These are phyloP conservation scores for Antheraea assamensis DNA, from an alignment of 2,888 invertebrate species.

Conservation along the genomic window DNA sequence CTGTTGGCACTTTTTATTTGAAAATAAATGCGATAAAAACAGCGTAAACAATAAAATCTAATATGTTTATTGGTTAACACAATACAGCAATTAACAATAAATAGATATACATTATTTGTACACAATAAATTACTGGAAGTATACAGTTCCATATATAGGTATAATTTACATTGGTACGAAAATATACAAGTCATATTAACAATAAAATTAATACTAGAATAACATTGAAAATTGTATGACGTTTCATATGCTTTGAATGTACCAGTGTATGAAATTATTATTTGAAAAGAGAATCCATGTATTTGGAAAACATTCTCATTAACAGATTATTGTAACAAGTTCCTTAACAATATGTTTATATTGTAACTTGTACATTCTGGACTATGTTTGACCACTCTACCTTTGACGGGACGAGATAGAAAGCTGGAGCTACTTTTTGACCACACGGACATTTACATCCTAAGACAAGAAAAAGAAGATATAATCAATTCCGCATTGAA, in stretches of 20 bases:
- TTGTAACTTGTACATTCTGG: constrained; percentile 92
- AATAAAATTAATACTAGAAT: not conserved
- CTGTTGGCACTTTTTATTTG: no score
- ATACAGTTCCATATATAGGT: not conserved
- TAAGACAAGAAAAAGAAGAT: constrained; percentile 39
- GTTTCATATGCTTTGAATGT: no score
- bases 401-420: constrained; percentile 95
- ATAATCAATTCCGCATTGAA: not conserved
- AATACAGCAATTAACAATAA: not conserved
- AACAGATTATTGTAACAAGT: not conserved
- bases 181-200: not conserved
- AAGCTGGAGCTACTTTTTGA: constrained; percentile 93
- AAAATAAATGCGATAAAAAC: no score
- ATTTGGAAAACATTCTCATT: not conserved
- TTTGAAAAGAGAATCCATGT: not conserved
- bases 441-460: constrained; percentile 96
- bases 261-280: not conserved
- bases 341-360: constrained; percentile 59
- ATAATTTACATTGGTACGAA: not conserved
- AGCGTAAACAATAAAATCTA: not conserved
- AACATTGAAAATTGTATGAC: no score
- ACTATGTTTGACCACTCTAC: constrained; percentile 95
- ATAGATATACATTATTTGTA: not conserved
- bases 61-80: not conserved
- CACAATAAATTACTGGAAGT: not conserved